Base-by-base conservation (phyloP, 2,888 invertebrate species). In the Lasioglossum calceatum region DNA sequence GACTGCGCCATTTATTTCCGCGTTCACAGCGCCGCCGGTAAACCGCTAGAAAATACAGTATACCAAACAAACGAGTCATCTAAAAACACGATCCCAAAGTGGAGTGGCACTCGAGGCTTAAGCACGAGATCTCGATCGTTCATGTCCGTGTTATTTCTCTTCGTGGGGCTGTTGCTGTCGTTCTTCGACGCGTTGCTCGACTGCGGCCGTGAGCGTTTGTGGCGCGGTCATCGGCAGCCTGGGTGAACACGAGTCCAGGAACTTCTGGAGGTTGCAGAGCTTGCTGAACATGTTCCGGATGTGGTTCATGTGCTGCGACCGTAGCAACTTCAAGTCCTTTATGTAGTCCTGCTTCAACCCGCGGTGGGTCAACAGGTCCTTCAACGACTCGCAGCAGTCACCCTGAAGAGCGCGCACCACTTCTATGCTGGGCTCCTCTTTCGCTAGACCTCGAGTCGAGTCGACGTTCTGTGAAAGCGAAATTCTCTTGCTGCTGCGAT, bases 291-390 rank as follows among this genome's bases (percentile, higher is more conserved):
- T 95, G 5, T 94, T 93, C 88, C 96, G 95, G 82, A 96, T 96
- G 87, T 95, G 95, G 81, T 95, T 95, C 87, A 96, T 91, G 84
- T 96, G 95, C 19, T 95, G 94, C 95, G 95, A 96, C n/a, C 96
- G 93, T 61, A 95, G 91, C 77, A 95, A 94, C 83, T 95, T 95
- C 82, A 96, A 88, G 84, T 95, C 95, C 86, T 95, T 95, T 39
- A 96, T 93, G 84, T 94, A 95, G 16, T 93, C 86, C 5, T 42
- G 83, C 0, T 94, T 93, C 10, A 81, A 50, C 54, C 94, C 94
- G n/a, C 93, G 92, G 58, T 83, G 87, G 82, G 27, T 92, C 87
- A 84, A 90, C 81, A 84, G 91, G 85, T 73, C 94, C 90, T 88
- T 95, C 89, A 39, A 92, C 88, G 85, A 83, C 77, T 84, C 86